These are phyloP conservation scores for Platalea minor DNA, from an alignment of 2,797 vertebrate genomes.

Conservation along the genomic window DNA sequence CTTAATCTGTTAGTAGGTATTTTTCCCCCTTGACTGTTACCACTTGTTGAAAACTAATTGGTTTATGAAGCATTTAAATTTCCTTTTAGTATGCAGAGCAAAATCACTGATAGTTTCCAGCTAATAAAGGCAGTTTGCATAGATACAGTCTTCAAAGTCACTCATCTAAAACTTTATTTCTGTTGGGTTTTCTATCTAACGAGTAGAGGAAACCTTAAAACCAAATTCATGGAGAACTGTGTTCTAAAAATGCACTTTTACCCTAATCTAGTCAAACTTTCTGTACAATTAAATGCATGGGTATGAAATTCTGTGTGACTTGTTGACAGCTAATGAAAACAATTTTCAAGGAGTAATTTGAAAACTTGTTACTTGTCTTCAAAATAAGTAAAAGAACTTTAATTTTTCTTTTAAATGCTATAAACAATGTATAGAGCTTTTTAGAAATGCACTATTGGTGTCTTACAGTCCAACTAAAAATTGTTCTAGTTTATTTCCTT, in stretches of 20 bases:
- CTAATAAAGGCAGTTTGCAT: not conserved
- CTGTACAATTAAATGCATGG: not conserved
- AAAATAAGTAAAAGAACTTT: not conserved
- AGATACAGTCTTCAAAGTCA: not conserved
- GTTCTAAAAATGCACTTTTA: not conserved
- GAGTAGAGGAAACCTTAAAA: not conserved
- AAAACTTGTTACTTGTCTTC: not conserved
- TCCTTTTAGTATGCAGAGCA: not conserved
- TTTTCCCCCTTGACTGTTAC: not conserved
- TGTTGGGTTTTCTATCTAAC: not conserved
- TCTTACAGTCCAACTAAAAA: not conserved
- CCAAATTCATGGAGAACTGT: not conserved
- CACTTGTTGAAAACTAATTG: not conserved
- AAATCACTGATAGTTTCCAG: not conserved
- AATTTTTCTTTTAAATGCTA: not conserved
- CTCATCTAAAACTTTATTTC: not conserved
- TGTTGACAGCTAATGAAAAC: not conserved
- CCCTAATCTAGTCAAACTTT: not conserved
- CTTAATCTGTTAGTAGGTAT: not conserved
- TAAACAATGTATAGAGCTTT: not conserved
- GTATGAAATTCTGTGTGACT: not conserved
- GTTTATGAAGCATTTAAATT: not conserved
- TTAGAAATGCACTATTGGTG: not conserved
- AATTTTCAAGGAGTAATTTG: not conserved
- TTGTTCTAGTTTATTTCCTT: not conserved